Evolutionary conservation across 1,140 invertebrate genomes (phyloP).

Genomic region (Phymorhynchus buccinoides): DNA sequence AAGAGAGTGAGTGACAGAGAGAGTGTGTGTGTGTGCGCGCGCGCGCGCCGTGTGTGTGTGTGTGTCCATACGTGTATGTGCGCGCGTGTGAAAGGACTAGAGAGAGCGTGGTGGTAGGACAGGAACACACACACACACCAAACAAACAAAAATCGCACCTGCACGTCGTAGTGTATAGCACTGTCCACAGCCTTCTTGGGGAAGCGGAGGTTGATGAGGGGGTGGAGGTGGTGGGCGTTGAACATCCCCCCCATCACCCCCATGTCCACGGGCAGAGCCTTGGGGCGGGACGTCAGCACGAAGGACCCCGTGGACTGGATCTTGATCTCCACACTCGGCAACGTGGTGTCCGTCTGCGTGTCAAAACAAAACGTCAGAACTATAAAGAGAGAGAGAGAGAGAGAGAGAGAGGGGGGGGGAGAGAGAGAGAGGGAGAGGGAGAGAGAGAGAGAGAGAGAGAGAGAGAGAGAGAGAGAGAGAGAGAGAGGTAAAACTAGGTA

Average conservation of each 20-base stretch:
- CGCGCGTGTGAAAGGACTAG: too few relatives aligned
- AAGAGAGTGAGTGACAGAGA: too few relatives aligned
- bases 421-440: too few relatives aligned
- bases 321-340: conserved; percentile 60
- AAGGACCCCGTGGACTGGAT: conserved; percentile 59
- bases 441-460: too few relatives aligned
- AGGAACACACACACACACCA: too few relatives aligned
- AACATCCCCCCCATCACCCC: conserved; percentile 61
- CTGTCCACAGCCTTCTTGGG: conserved; percentile 62
- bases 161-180: conserved; percentile 52
- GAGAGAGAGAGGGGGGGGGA: not conserved
- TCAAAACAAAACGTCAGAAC: too few relatives aligned
- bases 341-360: conserved; percentile 32
- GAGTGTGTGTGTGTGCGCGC: too few relatives aligned
- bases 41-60: too few relatives aligned
- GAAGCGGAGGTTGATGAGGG: conserved; percentile 59
- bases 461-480: not conserved
- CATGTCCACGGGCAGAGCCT: conserved; percentile 56
- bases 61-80: too few relatives aligned
- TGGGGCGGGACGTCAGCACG: conserved; percentile 62
- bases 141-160: conserved; percentile 55
- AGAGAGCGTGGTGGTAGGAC: too few relatives aligned
- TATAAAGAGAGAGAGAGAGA: too few relatives aligned
- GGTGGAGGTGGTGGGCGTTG: conserved; percentile 54
- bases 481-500: too few relatives aligned